These are phyloP conservation scores for Hypsibius dujardini DNA, from an alignment of 1,140 invertebrate species.

Conservation along the genomic window DNA sequence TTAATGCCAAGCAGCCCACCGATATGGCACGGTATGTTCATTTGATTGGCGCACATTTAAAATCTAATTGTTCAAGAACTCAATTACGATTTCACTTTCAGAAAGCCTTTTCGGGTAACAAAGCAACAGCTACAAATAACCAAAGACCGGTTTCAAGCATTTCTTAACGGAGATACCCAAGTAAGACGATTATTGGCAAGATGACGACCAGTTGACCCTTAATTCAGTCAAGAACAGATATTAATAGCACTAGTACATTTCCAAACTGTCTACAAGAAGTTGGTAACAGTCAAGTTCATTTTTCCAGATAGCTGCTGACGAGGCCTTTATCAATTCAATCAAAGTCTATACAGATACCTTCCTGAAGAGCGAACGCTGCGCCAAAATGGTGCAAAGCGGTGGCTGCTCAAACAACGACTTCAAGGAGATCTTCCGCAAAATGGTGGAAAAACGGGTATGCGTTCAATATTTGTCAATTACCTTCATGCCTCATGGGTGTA, in stretches of 20 bases:
- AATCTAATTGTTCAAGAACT: too few species aligned
- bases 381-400: slow-evolving; percentile 85
- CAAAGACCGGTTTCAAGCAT: slow-evolving; percentile 74
- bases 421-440: slow-evolving; percentile 90
- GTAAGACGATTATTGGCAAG: too few species aligned
- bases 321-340: slow-evolving; percentile 95
- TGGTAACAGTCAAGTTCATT: too few species aligned
- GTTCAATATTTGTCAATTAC: slow-evolving; percentile 28
- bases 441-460: slow-evolving; percentile 88
- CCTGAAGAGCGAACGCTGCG: slow-evolving; percentile 80
- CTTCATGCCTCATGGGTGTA: neutral
- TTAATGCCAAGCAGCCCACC: slow-evolving; percentile 96
- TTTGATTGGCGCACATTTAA: too few species aligned
- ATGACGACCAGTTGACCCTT: too few species aligned
- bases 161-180: slow-evolving; percentile 63
- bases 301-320: slow-evolving; percentile 95
- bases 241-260: too few species aligned
- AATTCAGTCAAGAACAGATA: too few species aligned
- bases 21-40: slow-evolving; percentile 78
- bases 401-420: slow-evolving; percentile 96
- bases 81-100: slow-evolving; percentile 20
- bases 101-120: slow-evolving; percentile 56
- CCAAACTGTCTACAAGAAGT: too few species aligned
- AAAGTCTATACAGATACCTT: slow-evolving; percentile 95
- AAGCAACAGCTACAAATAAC: slow-evolving; percentile 89